Base-by-base conservation (phyloP, 2,113 vertebrate genomes). In the Mungos mungo region DNA sequence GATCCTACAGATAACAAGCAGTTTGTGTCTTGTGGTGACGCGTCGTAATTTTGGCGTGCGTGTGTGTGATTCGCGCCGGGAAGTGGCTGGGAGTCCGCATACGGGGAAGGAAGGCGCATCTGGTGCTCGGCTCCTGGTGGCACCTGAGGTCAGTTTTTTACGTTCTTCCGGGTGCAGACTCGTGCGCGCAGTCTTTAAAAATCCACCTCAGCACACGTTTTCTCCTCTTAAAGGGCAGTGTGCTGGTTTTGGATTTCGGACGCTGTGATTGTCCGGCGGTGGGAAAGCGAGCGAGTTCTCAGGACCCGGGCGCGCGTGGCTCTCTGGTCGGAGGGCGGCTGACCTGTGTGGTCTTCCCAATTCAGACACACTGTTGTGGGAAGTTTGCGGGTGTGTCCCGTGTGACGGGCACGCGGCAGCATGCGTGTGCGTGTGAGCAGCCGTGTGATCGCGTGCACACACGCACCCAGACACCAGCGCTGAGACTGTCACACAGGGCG, bases 401-500 rank as follows among this genome's bases (percentile, higher is more conserved):
- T 35, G 72, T 41, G 57, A 60, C 19, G 19, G 54, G 54, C 7
- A 7, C 19, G 7, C 54, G 7, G 54, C 54, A 57, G 54, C 54
- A 16, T 0, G 0, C 0, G 25, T 60, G 16, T 41, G 52, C 57
- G 23, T 10, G 19, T 8, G 11, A 21, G 33, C 66, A 8, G 8
- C 13, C 0, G 0, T 5, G 16, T 33, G 12, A 14, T 33, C 2
- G 0, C 13, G 21, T 7, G 57, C 2, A 1, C 57, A 3, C 57
- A 25, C 2, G 57, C 21, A 38, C 11, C 10, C 33, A 19, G n/a
- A 27, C 65, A 69, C 29, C 76, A 45, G 52, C 27, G 77, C 7
- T 47, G 23, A 21, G 66, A 27, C 41, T 41, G 41, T 41, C 41
- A 4, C 41, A 41, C 4, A 41, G 41, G 41, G 57, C 84, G 85